Evolutionary conservation across 2,888 invertebrate genomes (phyloP).

Genomic region (Xylota segnis): DNA sequence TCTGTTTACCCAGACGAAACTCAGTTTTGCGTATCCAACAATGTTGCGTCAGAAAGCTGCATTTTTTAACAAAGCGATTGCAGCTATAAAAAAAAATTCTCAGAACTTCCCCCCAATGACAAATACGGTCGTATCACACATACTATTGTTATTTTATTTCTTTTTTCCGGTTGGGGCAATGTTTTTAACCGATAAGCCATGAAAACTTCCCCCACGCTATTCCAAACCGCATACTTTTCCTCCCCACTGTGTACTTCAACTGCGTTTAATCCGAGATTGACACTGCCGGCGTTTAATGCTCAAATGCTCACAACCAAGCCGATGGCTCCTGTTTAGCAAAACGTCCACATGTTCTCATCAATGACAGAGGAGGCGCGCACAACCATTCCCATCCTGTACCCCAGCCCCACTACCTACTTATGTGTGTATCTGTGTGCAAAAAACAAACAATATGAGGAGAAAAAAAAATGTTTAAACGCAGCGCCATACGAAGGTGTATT

Average conservation of each 20-base stretch:
- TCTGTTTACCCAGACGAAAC: no score
- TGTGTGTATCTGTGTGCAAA: conserved; percentile 4
- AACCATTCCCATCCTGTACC: not conserved
- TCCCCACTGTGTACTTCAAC: conserved; percentile 22
- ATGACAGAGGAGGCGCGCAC: conserved; percentile 30
- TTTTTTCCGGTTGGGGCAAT: not conserved
- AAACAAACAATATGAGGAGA: conserved; percentile 41
- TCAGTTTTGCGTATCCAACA: no score
- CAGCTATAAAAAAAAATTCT: not conserved
- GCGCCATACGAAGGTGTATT: conserved; percentile 57
- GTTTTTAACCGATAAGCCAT: not conserved
- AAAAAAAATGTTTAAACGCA: no score
- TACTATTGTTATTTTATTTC: not conserved
- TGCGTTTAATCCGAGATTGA: conserved; percentile 44
- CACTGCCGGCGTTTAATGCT: conserved; percentile 53
- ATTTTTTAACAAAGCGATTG: not conserved
- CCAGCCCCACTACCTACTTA: not conserved
- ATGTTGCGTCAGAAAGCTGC: not conserved
- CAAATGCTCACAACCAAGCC: conserved; percentile 23
- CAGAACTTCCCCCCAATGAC: not conserved
- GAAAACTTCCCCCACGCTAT: not conserved
- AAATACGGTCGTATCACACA: not conserved
- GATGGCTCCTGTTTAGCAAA: conserved; percentile 24
- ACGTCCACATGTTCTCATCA: conserved; percentile 37
- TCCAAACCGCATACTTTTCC: conserved; percentile 18